phyloP scores from a whole-genome alignment of 2,888 invertebrate genomes.

The Apantesis nais region DNA sequence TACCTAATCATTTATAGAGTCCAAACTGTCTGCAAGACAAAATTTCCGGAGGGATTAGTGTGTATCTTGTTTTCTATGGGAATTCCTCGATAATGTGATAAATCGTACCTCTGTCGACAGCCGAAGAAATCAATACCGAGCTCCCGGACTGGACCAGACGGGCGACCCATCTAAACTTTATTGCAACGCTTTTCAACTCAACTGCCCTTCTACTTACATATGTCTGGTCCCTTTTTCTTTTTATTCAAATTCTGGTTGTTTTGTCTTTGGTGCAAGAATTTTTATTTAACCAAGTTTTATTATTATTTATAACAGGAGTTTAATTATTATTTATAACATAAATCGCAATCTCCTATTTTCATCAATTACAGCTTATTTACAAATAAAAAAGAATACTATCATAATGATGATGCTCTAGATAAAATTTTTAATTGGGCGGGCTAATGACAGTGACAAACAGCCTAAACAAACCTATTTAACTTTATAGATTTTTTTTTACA shows the following conservation, averaged over 20 bases:
- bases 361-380: background rate
- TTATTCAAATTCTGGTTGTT: background rate
- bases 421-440: no score
- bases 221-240: conserved; percentile 1
- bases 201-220: background rate
- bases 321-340: background rate
- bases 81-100: conserved; percentile 23
- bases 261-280: no score
- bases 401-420: background rate
- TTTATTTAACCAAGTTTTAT: no score
- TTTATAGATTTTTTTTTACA: no score
- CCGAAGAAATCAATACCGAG: conserved; percentile 35
- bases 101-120: conserved; percentile 17
- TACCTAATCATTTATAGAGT: background rate
- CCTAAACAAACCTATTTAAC: no score
- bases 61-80: conserved; percentile 20
- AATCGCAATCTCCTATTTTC: background rate
- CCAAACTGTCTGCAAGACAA: conserved; percentile 5
- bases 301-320: background rate
- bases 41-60: conserved; percentile 11
- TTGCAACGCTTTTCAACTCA: conserved; percentile 26
- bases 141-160: conserved; percentile 19
- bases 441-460: no score
- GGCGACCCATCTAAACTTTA: conserved; percentile 30
- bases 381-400: background rate